A percentile compares a stretch with the other conserved stretches of the same genome.
Conservation (phyloP, 2,113 vertebrate species). For the Chascanopsetta lugubris region DNA sequence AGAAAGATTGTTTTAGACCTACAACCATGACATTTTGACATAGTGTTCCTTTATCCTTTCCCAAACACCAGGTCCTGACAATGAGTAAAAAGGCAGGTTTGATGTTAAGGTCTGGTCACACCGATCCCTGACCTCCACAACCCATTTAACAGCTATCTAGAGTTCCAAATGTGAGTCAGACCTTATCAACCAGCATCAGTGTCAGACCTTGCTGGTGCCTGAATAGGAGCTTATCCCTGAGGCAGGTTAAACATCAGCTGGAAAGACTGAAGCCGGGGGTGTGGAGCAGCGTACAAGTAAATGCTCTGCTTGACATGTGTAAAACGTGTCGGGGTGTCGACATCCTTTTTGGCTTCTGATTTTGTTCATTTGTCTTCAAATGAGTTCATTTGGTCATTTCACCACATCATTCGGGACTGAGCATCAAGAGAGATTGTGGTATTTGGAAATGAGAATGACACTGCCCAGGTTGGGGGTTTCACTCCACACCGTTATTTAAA, state of each 20-base stretch:
- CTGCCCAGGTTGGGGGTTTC: not conserved
- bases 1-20: too few species aligned
- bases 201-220: too few species aligned
- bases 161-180: not conserved
- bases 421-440: not conserved
- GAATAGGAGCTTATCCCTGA: too few species aligned
- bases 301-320: not conserved
- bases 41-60: not conserved
- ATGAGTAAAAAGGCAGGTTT: not conserved
- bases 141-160: not conserved
- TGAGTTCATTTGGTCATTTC: too few species aligned
- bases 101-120: not conserved
- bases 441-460: not conserved
- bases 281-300: not conserved
- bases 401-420: too few species aligned
- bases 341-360: too few species aligned
- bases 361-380: too few species aligned
- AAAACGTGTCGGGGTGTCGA: too few species aligned
- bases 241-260: not conserved
- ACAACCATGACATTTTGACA: too few species aligned
- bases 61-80: not conserved
- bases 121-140: not conserved
- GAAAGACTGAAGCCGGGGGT: not conserved
- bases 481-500: not conserved
- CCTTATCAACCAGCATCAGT: too few species aligned